These are phyloP conservation scores for Panonychus citri DNA, from an alignment of 1,140 invertebrate species.

Conservation along the genomic window DNA sequence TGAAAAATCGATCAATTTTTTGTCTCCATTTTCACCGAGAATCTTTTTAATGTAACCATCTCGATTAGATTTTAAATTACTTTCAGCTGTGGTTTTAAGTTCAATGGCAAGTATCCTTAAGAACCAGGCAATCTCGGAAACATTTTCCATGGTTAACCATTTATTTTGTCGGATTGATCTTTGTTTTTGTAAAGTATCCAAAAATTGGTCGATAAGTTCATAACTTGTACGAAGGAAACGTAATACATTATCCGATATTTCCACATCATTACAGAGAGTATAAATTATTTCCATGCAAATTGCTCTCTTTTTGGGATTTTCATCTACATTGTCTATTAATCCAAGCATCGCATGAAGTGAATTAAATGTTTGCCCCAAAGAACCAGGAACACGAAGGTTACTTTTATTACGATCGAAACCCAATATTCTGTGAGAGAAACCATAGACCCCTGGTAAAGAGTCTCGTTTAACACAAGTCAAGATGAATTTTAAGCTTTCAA, in stretches of 20 bases:
- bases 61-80: slow-evolving; percentile 8
- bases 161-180: background rate
- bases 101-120: slow-evolving; percentile 9
- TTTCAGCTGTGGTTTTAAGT: slow-evolving; percentile 8
- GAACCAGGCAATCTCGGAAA: slow-evolving; percentile 8
- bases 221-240: slow-evolving; percentile 11
- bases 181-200: background rate
- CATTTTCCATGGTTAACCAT: background rate
- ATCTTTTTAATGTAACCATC: slow-evolving; percentile 8
- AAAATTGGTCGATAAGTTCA: slow-evolving; percentile 7
- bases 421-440: slow-evolving; percentile 64
- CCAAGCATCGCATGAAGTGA: slow-evolving; percentile 11
- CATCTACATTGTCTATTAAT: slow-evolving; percentile 3
- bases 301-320: slow-evolving; percentile 2
- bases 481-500: slow-evolving; percentile 13
- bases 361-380: slow-evolving; percentile 7
- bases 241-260: slow-evolving; percentile 4
- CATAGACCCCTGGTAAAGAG: slow-evolving; percentile 31
- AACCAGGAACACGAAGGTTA: slow-evolving; percentile 26
- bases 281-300: slow-evolving; percentile 10
- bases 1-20: slow-evolving; percentile 4
- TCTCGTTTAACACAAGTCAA: slow-evolving; percentile 2
- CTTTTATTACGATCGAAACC: slow-evolving; percentile 45
- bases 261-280: slow-evolving; percentile 6
- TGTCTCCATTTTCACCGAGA: slow-evolving; percentile 5